Evolutionary conservation across 1,140 invertebrate genomes (phyloP), one percentile per base, ranked within the genome.

Genomic region (Hylaeus volcanicus): DNA sequence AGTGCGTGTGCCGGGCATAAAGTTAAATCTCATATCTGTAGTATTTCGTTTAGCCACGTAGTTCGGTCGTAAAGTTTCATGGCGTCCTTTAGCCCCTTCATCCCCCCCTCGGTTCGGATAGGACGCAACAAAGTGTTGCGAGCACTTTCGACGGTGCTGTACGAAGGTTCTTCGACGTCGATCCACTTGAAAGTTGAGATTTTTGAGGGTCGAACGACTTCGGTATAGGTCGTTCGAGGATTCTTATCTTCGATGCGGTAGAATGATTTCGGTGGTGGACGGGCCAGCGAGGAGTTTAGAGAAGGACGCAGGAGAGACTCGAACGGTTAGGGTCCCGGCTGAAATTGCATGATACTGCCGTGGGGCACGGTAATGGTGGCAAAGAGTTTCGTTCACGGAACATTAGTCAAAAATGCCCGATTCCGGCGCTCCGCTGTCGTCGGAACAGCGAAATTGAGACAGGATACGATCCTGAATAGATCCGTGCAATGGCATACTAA

Each of bases 361-460:
- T 78, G 84, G 88, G 87, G 88, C 85, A 89, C 85, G 89, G 76
- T 89, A 88, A 91, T 90, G 88, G 85, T 85, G 83, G 88, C 87
- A 92, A 91, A 91, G 88, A 90, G 89, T 91, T 88, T 90, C 89
- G 78, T 88, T 92, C 90, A 90, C 90, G 90, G 90, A 90, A 88
- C 91, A 92, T 92, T 92, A 92, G 90, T 92, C 90, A 91, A 91
- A 92, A 92, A 90, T 91, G 88, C 75, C 88, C 86, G 82, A 81
- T 51, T 51, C 71, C 61, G 88, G 83, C 82, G 81, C 86, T 37
- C 26, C 43, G 76, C 77, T 78, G 84, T 86, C 81, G 85, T 83
- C 51, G 56, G 71, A 37, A 37, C 63, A 70, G 74, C 53, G 55
- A 56, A 58, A 69, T 70, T 41, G 65, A 60, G 75, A 39, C 77